Conservation (phyloP, 2,797 vertebrate species). For the Lutjanus campechanus region DNA sequence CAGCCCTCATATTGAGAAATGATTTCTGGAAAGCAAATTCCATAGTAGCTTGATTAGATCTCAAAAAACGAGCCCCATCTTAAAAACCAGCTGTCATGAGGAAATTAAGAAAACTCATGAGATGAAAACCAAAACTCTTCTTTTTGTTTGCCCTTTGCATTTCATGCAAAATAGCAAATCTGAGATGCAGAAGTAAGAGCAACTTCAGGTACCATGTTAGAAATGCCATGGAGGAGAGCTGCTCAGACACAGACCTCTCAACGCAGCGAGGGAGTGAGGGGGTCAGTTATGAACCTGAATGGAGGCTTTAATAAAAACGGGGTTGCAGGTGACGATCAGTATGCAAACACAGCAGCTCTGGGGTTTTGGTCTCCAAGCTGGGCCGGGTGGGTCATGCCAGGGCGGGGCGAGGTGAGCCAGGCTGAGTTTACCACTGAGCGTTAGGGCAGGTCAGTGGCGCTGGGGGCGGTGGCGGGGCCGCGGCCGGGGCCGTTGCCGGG, state of each 20-base stretch:
- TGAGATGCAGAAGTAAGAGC: conserved; percentile 55
- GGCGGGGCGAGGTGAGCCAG: conserved; percentile 57
- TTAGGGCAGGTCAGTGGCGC: conserved; percentile 84
- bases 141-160: conserved; percentile 53
- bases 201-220: conserved; percentile 50
- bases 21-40: conserved; percentile 22
- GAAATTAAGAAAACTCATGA: conserved; percentile 62
- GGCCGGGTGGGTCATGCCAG: conserved; percentile 67
- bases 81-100: conserved; percentile 57
- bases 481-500: conserved; percentile 83
- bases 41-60: conserved; percentile 47
- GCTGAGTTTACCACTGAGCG: conserved; percentile 87
- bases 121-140: conserved; percentile 54
- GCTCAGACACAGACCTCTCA: conserved; percentile 39
- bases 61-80: conserved; percentile 71
- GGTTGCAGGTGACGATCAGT: conserved; percentile 68
- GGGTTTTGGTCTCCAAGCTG: conserved; percentile 47
- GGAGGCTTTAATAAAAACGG: conserved; percentile 40
- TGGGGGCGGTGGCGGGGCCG: conserved; percentile 76
- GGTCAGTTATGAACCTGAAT: conserved; percentile 64
- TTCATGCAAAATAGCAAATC: conserved; percentile 79
- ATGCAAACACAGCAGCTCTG: conserved; percentile 72
- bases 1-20: conserved; percentile 1
- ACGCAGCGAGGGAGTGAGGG: background rate
- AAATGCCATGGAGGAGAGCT: conserved; percentile 52